Conservation (phyloP, 2,888 invertebrate genomes). For the Nyleta sp. region DNA sequence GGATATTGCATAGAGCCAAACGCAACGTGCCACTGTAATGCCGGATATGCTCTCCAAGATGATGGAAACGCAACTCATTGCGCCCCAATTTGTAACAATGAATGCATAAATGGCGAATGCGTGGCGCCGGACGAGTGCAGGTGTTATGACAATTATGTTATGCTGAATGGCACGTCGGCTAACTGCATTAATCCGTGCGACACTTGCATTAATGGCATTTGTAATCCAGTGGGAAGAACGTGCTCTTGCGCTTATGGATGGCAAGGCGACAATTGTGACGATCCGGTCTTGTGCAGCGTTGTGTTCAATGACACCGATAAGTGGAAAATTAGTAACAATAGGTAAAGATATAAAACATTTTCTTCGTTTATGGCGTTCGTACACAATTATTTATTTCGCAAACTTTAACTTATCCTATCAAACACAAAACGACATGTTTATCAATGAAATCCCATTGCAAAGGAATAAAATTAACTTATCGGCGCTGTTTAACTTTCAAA, state of each 20-base stretch:
- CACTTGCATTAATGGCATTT: conserved; percentile 58
- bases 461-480: too few relatives aligned
- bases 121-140: conserved; percentile 73
- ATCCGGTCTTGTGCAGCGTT: conserved; percentile 64
- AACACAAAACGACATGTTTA: too few relatives aligned
- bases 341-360: conserved; percentile 86
- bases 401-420: too few relatives aligned
- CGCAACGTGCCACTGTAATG: conserved; percentile 53
- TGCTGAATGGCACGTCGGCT: conserved; percentile 39
- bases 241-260: conserved; percentile 72
- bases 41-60: conserved; percentile 75
- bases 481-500: too few relatives aligned
- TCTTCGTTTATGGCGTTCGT: too few relatives aligned
- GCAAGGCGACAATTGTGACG: conserved; percentile 70
- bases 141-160: conserved; percentile 72
- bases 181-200: conserved; percentile 43
- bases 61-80: conserved; percentile 82
- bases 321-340: conserved; percentile 84
- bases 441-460: too few relatives aligned
- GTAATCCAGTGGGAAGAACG: conserved; percentile 19
- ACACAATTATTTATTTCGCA: too few relatives aligned
- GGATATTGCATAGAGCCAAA: conserved; percentile 62
- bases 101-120: conserved; percentile 83
- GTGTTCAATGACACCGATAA: conserved; percentile 81
- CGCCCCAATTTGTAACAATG: conserved; percentile 84